Conservation (phyloP, 2,888 invertebrate species). For the Hydraecia micacea region DNA sequence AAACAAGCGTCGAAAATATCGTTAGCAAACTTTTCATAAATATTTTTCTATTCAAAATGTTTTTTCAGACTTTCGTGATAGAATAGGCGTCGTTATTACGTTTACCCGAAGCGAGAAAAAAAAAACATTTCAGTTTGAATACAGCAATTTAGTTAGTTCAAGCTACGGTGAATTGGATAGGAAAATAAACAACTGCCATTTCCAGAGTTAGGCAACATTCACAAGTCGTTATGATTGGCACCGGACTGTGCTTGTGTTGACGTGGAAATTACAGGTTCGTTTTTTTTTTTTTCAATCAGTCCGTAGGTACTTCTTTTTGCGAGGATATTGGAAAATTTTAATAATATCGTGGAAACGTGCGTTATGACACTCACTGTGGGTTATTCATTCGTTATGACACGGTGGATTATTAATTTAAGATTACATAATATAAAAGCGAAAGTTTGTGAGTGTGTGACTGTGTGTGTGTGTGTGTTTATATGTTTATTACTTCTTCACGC, state of each 20-base stretch:
- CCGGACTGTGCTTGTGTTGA: conserved; percentile 15
- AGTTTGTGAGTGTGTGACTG: too few relatives aligned
- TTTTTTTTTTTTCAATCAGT: conserved; percentile 20
- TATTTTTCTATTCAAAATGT: conserved; percentile 10
- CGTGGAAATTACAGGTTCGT: conserved; percentile 18
- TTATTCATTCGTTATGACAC: neutral
- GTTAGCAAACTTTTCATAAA: conserved; percentile 26
- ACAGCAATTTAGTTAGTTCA: conserved; percentile 42
- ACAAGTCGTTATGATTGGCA: conserved; percentile 40
- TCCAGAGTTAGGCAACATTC: conserved; percentile 30
- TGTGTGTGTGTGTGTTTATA: too few relatives aligned
- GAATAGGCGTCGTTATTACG: conserved; percentile 35
- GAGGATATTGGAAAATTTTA: neutral
- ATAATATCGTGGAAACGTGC: neutral
- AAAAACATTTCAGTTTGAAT: conserved; percentile 28
- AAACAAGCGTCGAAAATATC: conserved; percentile 4
- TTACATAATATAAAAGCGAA: too few relatives aligned
- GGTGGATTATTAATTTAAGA: too few relatives aligned
- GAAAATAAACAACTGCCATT: conserved; percentile 48
- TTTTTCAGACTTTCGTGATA: conserved; percentile 16
- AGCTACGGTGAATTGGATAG: conserved; percentile 28
- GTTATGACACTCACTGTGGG: neutral
- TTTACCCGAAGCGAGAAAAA: conserved; percentile 10
- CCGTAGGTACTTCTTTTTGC: conserved; percentile 10
- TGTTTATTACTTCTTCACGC: too few relatives aligned